Conservation (phyloP, 2,113 vertebrate species). For the Emydocephalus ijimae region DNA sequence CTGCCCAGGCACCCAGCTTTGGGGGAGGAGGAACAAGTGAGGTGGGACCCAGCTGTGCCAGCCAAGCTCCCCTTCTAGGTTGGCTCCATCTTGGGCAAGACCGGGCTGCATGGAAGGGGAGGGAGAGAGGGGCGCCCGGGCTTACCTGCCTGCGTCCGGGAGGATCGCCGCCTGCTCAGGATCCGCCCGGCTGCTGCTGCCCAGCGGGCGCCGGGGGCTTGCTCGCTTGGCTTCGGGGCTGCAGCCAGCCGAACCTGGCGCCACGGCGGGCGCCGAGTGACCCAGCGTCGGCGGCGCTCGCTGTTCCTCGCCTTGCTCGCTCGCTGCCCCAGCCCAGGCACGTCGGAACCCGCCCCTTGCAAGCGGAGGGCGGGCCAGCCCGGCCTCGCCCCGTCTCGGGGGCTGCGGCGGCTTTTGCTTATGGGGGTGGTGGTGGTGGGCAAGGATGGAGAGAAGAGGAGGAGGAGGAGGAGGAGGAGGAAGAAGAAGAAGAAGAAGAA, state of each 20-base stretch:
- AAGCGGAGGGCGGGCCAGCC: background rate
- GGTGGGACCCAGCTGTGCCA: background rate
- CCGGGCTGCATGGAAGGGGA: background rate
- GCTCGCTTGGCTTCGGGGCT: background rate
- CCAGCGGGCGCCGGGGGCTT: background rate
- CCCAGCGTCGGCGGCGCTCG: background rate
- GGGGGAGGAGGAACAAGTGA: too few species aligned
- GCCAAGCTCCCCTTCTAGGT: background rate
- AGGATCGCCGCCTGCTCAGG: background rate
- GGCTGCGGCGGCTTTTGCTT: background rate
- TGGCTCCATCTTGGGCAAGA: background rate
- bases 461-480: too few species aligned
- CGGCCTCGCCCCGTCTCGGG: background rate
- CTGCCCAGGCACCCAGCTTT: background rate
- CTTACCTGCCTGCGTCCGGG: background rate
- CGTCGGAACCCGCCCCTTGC: background rate
- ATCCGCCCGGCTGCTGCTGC: background rate
- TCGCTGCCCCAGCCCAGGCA: background rate
- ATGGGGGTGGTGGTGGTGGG: too few species aligned
- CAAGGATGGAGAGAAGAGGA: background rate
- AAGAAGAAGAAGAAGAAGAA: accelerated
- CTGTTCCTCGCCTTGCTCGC: background rate
- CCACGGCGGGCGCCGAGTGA: background rate
- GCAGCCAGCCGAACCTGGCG: background rate
- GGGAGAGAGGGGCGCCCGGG: background rate